phyloP scores from a whole-genome alignment of 2,113 vertebrate genomes.

The Mohoua ochrocephala region DNA sequence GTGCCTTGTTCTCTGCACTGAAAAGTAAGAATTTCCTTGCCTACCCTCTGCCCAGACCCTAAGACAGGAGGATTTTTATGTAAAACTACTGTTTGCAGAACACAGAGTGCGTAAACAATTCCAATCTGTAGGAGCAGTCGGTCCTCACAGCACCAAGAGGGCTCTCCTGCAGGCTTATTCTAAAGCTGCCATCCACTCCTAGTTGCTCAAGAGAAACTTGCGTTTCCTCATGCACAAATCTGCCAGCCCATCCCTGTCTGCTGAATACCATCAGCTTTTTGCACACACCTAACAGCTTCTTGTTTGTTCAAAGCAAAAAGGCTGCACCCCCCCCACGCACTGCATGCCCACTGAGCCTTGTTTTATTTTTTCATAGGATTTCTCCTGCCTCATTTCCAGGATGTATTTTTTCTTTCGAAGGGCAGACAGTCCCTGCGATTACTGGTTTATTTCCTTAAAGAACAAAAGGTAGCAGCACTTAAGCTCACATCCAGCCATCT shows the following conservation, averaged over 20 bases:
- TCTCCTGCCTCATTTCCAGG: not conserved
- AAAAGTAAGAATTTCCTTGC: not conserved
- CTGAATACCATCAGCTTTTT: not conserved
- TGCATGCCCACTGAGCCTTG: not conserved
- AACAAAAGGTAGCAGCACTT: not conserved
- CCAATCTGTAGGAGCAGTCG: fast-evolving
- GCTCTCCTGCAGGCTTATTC: not conserved
- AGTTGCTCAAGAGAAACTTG: not conserved
- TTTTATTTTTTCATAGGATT: not conserved
- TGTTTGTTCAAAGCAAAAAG: not conserved
- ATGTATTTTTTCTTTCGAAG: not conserved
- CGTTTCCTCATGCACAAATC: not conserved
- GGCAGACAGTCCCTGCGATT: not conserved
- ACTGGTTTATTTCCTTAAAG: not conserved
- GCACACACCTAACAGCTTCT: not conserved
- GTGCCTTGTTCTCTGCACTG: not conserved
- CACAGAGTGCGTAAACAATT: not conserved
- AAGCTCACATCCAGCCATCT: not conserved
- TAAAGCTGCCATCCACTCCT: not conserved
- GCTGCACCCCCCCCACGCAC: not conserved
- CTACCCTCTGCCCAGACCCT: not conserved
- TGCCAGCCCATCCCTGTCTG: not conserved
- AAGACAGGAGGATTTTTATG: not conserved
- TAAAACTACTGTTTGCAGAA: not conserved
- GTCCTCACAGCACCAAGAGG: not conserved